Conservation (phyloP, 1,140 invertebrate species). For the Heliothis virescens region DNA sequence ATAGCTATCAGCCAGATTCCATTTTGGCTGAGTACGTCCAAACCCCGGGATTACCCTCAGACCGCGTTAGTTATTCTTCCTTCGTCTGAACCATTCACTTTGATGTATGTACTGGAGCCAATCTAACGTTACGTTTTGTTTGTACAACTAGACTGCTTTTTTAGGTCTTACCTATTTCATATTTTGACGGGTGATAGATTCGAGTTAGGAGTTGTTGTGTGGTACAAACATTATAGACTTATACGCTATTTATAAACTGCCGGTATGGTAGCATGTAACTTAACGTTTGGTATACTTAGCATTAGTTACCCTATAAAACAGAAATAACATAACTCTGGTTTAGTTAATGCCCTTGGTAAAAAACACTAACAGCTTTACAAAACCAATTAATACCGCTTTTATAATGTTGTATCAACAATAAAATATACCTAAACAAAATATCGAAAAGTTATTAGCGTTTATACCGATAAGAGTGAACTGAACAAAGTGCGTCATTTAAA, state of each 20-base stretch:
- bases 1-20: background rate
- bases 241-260: no score
- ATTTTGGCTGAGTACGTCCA: background rate
- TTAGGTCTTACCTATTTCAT: background rate
- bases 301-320: no score
- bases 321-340: no score
- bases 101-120: conserved; percentile 13
- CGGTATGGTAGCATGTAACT: no score
- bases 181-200: no score
- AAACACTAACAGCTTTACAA: no score
- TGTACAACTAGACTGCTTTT: background rate
- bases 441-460: background rate
- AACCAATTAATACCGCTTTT: no score
- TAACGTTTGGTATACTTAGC: no score
- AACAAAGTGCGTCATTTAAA: conserved; percentile 12
- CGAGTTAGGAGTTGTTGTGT: no score
- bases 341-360: no score
- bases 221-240: no score
- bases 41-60: no score
- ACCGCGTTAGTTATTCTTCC: conserved; percentile 19
- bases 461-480: conserved; percentile 2
- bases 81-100: conserved; percentile 10
- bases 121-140: conserved; percentile 29
- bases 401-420: background rate
- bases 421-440: background rate